Base-by-base conservation (phyloP, 2,113 vertebrate species). In the Ammodytes marinus region DNA sequence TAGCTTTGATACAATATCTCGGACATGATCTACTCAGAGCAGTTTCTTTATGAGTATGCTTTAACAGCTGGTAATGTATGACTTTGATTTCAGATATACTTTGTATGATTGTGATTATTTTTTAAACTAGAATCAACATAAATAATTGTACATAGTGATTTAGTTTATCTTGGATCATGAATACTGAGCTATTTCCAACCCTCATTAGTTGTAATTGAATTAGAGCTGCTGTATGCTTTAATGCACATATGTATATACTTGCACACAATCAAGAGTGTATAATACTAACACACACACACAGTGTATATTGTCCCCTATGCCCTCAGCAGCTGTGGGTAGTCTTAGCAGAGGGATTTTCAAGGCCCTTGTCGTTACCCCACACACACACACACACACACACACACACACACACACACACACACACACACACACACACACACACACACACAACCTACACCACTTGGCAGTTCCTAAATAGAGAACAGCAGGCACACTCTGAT, bases 301-400 rank as follows among this genome's bases (percentile, higher is more conserved):
- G 11, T 53, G n/a, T 47, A 52, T 57, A 69, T 46, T 86, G 83
- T 90, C 85, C 89, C 83, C 69, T 70, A 77, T 89, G 88, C 88
- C 88, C 90, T 79, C 69, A 83, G 84, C 90, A 91, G 89, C 91
- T 91, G 91, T 82, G 88, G 84, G 75, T 64, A 67, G 89, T 87
- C 65, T 92, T 88, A 91, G 80, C 80, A 70, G 74, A 66, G 60
- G 82, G 82, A 86, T 88, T 89, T 85, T 80, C 74, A 89, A 87
- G 82, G 81, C 77, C 82, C 50, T 91, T 55, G 46, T 53, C n/a
- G 27, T 74, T 78, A 69, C 71, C 77, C 77, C 60, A 71, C 67
- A 46, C 63, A 61, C 70, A 39, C 49, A 45, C 52, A 72, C 35
- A 67, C 70, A 61, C 76, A 42, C 61, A 74, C 40, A 45, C 27